Evolutionary conservation across 2,888 invertebrate species (phyloP).

Genomic region (Vannuccia rotundouncinata): DNA sequence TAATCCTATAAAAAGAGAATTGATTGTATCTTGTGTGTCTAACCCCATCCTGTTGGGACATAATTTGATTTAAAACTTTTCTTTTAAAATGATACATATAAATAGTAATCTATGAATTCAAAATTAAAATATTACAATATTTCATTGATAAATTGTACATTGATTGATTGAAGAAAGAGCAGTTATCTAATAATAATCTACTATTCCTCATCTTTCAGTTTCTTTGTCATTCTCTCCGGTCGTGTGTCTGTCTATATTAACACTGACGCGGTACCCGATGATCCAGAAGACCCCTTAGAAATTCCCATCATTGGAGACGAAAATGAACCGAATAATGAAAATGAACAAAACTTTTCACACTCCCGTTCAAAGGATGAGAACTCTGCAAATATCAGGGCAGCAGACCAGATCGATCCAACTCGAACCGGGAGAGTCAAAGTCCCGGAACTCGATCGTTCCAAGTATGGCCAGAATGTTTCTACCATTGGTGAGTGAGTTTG

Average conservation of each 20-base stretch:
- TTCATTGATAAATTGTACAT: too few species aligned
- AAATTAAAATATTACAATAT: too few species aligned
- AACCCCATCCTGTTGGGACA: too few species aligned
- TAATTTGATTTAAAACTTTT: too few species aligned
- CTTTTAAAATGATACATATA: too few species aligned
- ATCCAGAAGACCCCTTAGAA: conserved; percentile 41
- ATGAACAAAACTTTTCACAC: conserved; percentile 8
- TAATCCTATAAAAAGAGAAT: too few species aligned
- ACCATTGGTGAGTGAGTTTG: neutral
- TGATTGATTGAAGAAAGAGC: conserved; percentile 5
- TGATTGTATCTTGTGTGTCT: too few species aligned
- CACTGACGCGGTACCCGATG: conserved; percentile 47
- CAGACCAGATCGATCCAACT: conserved; percentile 44
- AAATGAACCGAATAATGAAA: conserved; percentile 43
- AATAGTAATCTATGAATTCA: too few species aligned
- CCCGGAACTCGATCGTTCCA: neutral
- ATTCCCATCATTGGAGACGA: conserved; percentile 42
- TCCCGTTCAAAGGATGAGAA: conserved; percentile 41
- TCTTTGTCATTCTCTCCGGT: conserved; percentile 53
- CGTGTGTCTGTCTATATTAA: conserved; percentile 52
- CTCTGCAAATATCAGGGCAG: conserved; percentile 37
- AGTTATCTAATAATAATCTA: too few species aligned
- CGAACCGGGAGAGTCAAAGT: conserved; percentile 48
- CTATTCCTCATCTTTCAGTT: conserved; percentile 48
- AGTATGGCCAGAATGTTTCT: neutral